phyloP scores from a whole-genome alignment of 2,888 invertebrate species.

The Exocentrus adspersus region DNA sequence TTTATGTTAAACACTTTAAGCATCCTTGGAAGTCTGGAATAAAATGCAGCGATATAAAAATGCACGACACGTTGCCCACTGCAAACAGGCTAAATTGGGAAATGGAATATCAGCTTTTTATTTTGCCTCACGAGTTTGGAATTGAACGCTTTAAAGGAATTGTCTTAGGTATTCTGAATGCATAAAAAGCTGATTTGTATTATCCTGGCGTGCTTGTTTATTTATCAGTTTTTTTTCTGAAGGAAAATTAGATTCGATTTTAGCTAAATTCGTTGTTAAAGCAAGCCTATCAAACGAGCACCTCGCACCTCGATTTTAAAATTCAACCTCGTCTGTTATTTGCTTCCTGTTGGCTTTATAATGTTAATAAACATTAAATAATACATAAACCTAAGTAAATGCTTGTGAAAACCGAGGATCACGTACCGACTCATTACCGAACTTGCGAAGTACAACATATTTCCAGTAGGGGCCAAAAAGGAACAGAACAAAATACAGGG shows the following conservation, averaged over 20 bases:
- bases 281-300: too few relatives aligned
- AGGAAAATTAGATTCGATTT: too few relatives aligned
- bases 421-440: too few relatives aligned
- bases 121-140: background rate
- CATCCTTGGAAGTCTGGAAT: background rate
- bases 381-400: too few relatives aligned
- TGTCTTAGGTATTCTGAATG: background rate
- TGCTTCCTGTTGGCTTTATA: too few relatives aligned
- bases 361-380: too few relatives aligned
- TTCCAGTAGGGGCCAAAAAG: background rate
- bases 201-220: background rate
- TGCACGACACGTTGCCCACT: conserved; percentile 9
- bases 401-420: too few relatives aligned
- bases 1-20: background rate
- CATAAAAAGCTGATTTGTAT: background rate
- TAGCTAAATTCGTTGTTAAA: too few relatives aligned
- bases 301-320: too few relatives aligned
- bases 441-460: too few relatives aligned
- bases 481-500: background rate
- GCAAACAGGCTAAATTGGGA: conserved; percentile 9
- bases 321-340: too few relatives aligned
- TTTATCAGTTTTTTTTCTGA: too few relatives aligned
- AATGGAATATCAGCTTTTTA: conserved; percentile 7
- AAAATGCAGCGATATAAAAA: background rate
- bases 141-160: conserved; percentile 6